Base-by-base conservation (phyloP, 1,140 invertebrate species). In the Neodiprion pinetum region DNA sequence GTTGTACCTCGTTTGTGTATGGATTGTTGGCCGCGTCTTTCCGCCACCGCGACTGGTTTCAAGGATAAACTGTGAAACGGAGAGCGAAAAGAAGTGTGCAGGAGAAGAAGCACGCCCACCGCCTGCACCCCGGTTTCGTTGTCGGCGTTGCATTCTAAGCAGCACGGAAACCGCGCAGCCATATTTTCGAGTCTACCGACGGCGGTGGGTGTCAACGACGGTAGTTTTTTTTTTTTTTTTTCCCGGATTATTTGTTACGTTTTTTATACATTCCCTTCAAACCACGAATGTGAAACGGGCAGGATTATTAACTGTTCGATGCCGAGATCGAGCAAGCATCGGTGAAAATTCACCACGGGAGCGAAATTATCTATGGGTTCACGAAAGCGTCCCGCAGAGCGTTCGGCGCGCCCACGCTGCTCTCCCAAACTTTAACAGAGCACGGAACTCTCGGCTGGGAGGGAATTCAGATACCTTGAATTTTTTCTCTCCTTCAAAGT, bases 1-100 rank as follows among this genome's bases (percentile, higher is more conserved):
- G 53, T 61, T 61, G 53, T 61, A 61, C 11, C 53, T 61, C 53
- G 53, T 61, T 61, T 61, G 53, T 61, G 53, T 61, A 61, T 61
- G 53, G 53, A 40, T 40, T 40, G 28, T 40, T 5, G 1, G 28
- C 28, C 28, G 28, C 28, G 28, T 40, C 28, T 40, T 40, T 40
- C 28, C 5, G 5, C 28, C 28, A 40, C 28, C 28, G 28, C 28
- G 28, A 40, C 28, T 40, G 28, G 28, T 5, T 40, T 40, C 28
- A 40, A 40, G 28, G 28, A 40, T 40, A 40, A 40, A 40, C 28
- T 40, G 28, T 40, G 28, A 40, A 40, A 40, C 28, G 28, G 28
- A 40, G 28, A 40, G 28, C 28, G 28, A 40, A 40, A 40, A 40
- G 28, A 40, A 40, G 28, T 40, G 2, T 40, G 28, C 28, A 40